Evolutionary conservation across 2,888 invertebrate species (phyloP).

Genomic region (Nasonia oneida): DNA sequence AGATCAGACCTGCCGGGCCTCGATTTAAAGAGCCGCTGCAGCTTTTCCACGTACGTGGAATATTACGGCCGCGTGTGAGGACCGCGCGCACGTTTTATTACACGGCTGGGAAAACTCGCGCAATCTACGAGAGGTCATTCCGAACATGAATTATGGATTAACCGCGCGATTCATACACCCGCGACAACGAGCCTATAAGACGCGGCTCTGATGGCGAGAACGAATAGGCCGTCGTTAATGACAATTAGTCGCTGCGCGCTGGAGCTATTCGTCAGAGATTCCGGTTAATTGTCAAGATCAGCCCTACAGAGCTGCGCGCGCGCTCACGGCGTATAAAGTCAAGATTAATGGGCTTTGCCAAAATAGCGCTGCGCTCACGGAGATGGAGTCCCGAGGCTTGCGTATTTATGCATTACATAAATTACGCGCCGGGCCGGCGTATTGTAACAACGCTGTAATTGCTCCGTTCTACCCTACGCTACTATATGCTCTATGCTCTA

Average conservation of each 20-base stretch:
- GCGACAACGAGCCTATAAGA: neutral
- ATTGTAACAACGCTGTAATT: slow-evolving; percentile 3
- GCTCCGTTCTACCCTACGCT: neutral
- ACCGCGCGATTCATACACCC: too few species aligned
- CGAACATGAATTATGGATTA: neutral
- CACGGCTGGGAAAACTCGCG: slow-evolving; percentile 46
- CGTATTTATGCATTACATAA: slow-evolving; percentile 49
- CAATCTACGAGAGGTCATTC: slow-evolving; percentile 15
- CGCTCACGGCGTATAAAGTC: slow-evolving; percentile 24
- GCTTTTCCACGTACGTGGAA: slow-evolving; percentile 30
- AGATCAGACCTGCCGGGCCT: neutral
- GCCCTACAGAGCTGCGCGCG: neutral
- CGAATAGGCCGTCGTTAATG: slow-evolving; percentile 45
- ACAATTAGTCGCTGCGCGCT: slow-evolving; percentile 29
- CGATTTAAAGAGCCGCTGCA: slow-evolving; percentile 23
- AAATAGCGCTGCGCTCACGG: slow-evolving; percentile 17
- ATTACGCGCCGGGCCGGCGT: slow-evolving; percentile 26
- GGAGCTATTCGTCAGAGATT: slow-evolving; percentile 43
- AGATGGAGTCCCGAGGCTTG: slow-evolving; percentile 28
- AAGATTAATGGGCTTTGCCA: slow-evolving; percentile 53
- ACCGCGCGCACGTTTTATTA: slow-evolving; percentile 56
- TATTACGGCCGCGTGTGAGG: slow-evolving; percentile 12
- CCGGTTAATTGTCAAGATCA: slow-evolving; percentile 59
- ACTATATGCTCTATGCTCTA: neutral
- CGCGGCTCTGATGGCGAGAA: neutral